Conservation (phyloP, 1,140 invertebrate species). For the Drosophila ironensis region DNA sequence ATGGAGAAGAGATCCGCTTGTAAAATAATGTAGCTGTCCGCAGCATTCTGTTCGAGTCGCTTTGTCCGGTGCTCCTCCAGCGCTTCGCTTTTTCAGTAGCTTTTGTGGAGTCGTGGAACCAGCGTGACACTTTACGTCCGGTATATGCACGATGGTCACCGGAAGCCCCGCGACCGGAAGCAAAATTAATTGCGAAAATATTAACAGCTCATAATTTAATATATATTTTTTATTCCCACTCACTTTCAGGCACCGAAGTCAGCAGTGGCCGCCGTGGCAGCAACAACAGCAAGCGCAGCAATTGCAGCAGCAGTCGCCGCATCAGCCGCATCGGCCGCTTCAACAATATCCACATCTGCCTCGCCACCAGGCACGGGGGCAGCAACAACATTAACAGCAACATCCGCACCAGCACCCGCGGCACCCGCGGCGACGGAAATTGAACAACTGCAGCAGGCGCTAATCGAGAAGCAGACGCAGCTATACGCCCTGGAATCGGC, state of each 20-base stretch:
- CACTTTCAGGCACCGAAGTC: constrained; percentile 61
- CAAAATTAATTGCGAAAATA: constrained; percentile 72
- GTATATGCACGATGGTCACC: constrained; percentile 25
- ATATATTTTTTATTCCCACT: constrained; percentile 14
- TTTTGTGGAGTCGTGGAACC: constrained; percentile 49
- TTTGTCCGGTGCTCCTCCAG: constrained; percentile 2
- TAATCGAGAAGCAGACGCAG: constrained; percentile 91
- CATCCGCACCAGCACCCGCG: constrained; percentile 1
- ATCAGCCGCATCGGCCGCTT: constrained; percentile 6
- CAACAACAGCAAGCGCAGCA: constrained; percentile 1
- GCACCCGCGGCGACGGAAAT: constrained; percentile 85
- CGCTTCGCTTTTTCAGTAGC: not conserved
- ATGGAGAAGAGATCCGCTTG: constrained; percentile 21
- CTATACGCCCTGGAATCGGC: constrained; percentile 93
- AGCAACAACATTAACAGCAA: constrained; percentile 6
- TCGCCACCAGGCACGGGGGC: not conserved
- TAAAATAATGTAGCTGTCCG: constrained; percentile 38
- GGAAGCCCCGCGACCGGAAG: constrained; percentile 46
- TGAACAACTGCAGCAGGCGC: constrained; percentile 91
- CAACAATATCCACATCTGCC: not conserved
- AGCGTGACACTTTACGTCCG: constrained; percentile 65
- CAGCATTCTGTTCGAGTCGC: constrained; percentile 5
- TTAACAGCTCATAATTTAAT: constrained; percentile 52
- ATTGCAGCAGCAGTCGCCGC: constrained; percentile 3
- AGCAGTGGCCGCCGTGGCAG: too few relatives aligned